Conservation (phyloP, 1,140 invertebrate species). For the Diorhabda carinulata region DNA sequence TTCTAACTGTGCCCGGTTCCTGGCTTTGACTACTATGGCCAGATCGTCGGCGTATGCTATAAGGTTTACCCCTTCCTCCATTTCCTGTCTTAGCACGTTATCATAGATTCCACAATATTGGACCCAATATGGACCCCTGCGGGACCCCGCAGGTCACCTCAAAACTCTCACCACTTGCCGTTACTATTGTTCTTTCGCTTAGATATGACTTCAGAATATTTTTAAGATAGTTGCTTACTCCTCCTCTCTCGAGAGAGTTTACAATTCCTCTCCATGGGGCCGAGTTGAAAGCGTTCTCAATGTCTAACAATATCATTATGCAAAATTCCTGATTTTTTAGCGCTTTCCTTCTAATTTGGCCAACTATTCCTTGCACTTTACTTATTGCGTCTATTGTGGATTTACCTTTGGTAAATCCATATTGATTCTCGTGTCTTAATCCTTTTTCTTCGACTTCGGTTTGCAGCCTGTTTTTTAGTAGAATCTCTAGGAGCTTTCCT, state of each 20-base stretch:
- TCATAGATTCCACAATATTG: conserved; percentile 43
- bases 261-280: conserved; percentile 23
- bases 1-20: conserved; percentile 7
- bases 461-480: conserved; percentile 19
- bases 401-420: conserved; percentile 28
- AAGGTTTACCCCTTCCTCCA: conserved; percentile 25
- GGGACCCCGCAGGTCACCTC: conserved; percentile 36
- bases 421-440: conserved; percentile 23
- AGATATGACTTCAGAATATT: conserved; percentile 19
- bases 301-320: conserved; percentile 26
- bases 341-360: conserved; percentile 27
- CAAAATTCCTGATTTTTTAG: conserved; percentile 19
- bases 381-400: conserved; percentile 28
- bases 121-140: conserved; percentile 43
- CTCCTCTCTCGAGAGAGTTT: conserved; percentile 5
- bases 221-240: conserved; percentile 12
- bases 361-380: not conserved
- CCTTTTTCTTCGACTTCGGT: conserved; percentile 19
- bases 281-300: conserved; percentile 34
- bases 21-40: conserved; percentile 23
- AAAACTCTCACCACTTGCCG: not conserved
- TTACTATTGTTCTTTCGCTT: conserved; percentile 11
- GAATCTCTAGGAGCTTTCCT: conserved; percentile 28
- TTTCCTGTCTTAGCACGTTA: conserved; percentile 25
- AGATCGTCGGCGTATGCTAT: conserved; percentile 40